These are phyloP conservation scores for Phortica okadai DNA, from an alignment of 2,888 invertebrate genomes.

Conservation along the genomic window DNA sequence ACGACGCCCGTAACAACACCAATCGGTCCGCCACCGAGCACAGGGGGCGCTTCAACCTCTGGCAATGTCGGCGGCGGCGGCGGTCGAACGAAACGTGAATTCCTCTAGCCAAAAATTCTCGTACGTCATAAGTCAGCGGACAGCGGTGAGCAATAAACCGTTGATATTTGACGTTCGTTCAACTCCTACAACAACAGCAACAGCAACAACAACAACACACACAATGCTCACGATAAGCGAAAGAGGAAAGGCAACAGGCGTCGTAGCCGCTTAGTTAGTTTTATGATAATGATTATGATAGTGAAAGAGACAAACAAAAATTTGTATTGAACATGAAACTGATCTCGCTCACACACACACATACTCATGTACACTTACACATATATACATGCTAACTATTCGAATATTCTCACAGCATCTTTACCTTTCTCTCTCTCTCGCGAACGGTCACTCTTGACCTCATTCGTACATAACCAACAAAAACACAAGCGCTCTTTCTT, in stretches of 20 bases:
- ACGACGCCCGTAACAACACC: conserved; percentile 38
- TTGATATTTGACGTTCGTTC: not conserved
- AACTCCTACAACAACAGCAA: conserved; percentile 3
- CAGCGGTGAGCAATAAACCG: conserved; percentile 55
- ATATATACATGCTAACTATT: conserved; percentile 11
- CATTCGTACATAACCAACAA: not conserved
- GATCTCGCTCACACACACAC: conserved; percentile 51
- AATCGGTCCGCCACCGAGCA: conserved; percentile 38
- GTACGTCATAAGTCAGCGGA: conserved; percentile 76
- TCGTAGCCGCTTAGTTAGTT: conserved; percentile 22
- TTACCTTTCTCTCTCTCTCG: conserved; percentile 28
- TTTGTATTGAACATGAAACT: conserved; percentile 36
- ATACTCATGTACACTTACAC: conserved; percentile 45
- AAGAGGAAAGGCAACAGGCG: not conserved
- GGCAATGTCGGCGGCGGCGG: conserved; percentile 48
- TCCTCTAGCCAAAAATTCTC: conserved; percentile 77
- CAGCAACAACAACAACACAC: not conserved
- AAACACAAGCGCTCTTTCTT: conserved; percentile 27
- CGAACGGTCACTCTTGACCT: conserved; percentile 6
- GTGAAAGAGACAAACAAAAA: conserved; percentile 28
- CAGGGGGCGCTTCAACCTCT: conserved; percentile 44
- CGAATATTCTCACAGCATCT: conserved; percentile 40
- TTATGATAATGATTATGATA: conserved; percentile 4
- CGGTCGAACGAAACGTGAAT: conserved; percentile 73
- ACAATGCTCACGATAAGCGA: not conserved